phyloP scores from a whole-genome alignment of 2,113 vertebrate genomes.

The Psilopsiagon aurifrons region DNA sequence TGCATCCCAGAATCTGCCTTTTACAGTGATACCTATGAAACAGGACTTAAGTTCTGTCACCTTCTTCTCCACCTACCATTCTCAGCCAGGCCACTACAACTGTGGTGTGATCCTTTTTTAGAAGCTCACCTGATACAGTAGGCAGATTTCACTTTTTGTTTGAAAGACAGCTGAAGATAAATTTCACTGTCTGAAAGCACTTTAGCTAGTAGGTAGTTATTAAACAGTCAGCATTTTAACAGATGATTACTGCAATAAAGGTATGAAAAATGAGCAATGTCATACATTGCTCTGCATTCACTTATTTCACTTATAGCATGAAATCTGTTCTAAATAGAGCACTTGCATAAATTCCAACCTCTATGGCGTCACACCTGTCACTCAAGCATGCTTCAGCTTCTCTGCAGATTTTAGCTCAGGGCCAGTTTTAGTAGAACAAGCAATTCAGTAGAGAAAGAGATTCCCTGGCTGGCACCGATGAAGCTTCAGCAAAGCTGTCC shows the following conservation, averaged over 20 bases:
- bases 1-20: neutral
- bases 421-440: neutral
- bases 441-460: neutral
- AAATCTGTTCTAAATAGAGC: neutral
- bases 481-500: neutral
- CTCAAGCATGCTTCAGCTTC: neutral
- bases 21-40: neutral
- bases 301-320: neutral
- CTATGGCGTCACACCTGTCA: neutral
- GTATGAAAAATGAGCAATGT: neutral
- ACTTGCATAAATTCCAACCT: neutral
- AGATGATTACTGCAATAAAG: neutral
- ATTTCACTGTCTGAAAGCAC: neutral
- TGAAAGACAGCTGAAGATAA: neutral
- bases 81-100: neutral
- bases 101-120: neutral
- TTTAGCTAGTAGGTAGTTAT: neutral
- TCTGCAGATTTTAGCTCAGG: neutral
- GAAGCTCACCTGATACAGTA: neutral
- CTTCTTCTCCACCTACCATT: neutral
- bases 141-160: neutral
- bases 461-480: neutral
- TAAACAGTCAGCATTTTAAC: conserved; percentile 21
- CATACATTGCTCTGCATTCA: neutral
- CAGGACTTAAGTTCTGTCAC: neutral